Conservation (phyloP, 2,888 invertebrate species). For the Chrysolina haemoptera region DNA sequence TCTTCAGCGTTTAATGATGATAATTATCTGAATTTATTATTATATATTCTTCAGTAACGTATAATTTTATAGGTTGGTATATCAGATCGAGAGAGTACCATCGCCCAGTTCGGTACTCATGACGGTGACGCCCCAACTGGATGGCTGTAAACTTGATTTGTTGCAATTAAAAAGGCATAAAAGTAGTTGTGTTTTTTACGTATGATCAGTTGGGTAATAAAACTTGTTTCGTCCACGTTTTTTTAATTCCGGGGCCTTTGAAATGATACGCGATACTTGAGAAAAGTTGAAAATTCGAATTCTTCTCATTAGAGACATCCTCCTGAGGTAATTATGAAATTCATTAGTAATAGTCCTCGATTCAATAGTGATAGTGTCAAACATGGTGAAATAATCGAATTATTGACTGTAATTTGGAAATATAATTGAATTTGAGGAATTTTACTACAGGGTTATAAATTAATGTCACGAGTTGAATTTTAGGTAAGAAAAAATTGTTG, state of each 20-base stretch:
- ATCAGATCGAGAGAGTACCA: constrained; percentile 63
- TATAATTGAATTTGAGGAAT: constrained; percentile 11
- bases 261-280: not conserved
- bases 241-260: not conserved
- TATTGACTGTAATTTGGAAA: constrained; percentile 24
- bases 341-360: not conserved
- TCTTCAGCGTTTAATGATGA: constrained; percentile 70
- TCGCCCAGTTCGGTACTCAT: constrained; percentile 55
- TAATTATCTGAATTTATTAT: constrained; percentile 71
- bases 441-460: constrained; percentile 22
- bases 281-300: constrained; percentile 4
- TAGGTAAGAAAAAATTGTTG: not conserved
- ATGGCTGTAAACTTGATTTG: constrained; percentile 61
- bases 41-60: constrained; percentile 68
- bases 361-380: not conserved
- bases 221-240: constrained; percentile 16
- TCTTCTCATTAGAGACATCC: not conserved
- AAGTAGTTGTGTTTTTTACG: constrained; percentile 54
- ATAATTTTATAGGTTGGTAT: constrained; percentile 67
- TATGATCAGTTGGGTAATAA: constrained; percentile 15
- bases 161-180: constrained; percentile 65
- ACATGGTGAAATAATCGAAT: constrained; percentile 4
- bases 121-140: constrained; percentile 51
- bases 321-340: constrained; percentile 9
- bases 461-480: not conserved